These are phyloP conservation scores for Gambusia holbrooki DNA, from an alignment of 2,113 vertebrate species.

Conservation along the genomic window DNA sequence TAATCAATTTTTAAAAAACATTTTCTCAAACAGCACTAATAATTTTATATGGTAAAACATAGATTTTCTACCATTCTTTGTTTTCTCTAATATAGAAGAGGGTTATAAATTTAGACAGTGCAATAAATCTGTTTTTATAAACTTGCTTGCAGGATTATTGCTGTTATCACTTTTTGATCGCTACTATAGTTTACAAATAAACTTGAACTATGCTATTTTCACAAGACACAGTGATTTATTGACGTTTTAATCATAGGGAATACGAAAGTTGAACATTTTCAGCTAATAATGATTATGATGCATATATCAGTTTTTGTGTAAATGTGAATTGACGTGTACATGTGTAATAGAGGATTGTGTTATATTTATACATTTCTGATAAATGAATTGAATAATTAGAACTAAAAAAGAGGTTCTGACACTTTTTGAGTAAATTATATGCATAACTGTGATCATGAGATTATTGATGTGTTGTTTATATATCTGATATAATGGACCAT, in stretches of 20 bases:
- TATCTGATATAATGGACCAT: neutral
- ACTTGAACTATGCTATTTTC: neutral
- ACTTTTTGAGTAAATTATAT: neutral
- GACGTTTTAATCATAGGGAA: neutral
- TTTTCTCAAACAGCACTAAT: too few species aligned
- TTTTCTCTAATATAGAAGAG: neutral
- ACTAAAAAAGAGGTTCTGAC: neutral
- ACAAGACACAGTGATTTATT: neutral
- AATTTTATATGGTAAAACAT: neutral
- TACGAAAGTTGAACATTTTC: neutral
- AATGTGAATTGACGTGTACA: neutral
- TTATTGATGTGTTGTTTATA: neutral
- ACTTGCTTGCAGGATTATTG: neutral
- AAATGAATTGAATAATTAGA: neutral
- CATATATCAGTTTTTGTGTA: neutral
- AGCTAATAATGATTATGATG: neutral
- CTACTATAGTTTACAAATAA: neutral
- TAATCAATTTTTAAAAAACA: too few species aligned
- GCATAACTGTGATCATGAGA: neutral
- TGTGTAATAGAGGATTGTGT: neutral
- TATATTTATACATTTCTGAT: neutral
- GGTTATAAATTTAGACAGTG: neutral
- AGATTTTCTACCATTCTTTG: too few species aligned
- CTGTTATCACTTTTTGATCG: neutral
- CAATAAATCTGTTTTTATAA: neutral